Percentiles rank a stretch among this genome's conserved stretches.
phyloP scores from a whole-genome alignment of 2,888 invertebrate genomes.

The Gymnosoma rotundatum region DNA sequence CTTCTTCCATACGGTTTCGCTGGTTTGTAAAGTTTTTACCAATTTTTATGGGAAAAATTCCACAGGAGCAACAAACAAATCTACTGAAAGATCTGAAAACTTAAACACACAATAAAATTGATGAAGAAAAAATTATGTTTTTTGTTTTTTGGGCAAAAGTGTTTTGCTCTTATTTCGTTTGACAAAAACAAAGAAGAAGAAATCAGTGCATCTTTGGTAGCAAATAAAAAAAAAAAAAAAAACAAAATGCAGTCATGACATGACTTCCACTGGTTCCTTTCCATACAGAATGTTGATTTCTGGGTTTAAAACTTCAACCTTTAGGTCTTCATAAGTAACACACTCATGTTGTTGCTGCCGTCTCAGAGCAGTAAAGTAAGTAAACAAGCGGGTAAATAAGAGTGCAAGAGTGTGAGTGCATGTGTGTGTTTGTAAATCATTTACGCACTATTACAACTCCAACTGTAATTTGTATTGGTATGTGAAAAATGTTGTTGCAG shows the following conservation, averaged over 20 bases:
- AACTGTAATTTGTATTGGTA: slow-evolving; percentile 68
- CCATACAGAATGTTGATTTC: slow-evolving; percentile 42
- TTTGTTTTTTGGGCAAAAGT: neutral
- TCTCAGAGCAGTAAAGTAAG: slow-evolving; percentile 33
- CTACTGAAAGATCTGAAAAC: slow-evolving; percentile 28
- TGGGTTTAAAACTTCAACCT: slow-evolving; percentile 32
- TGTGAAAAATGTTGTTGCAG: slow-evolving; percentile 65
- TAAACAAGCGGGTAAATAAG: slow-evolving; percentile 45
- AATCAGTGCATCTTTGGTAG: slow-evolving; percentile 76
- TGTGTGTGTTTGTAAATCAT: slow-evolving; percentile 29
- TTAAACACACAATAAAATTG: slow-evolving; percentile 23
- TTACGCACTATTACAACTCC: slow-evolving; percentile 66
- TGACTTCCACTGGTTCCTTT: slow-evolving; percentile 50
- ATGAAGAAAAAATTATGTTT: slow-evolving; percentile 22
- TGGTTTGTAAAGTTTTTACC: slow-evolving; percentile 51
- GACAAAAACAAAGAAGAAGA: slow-evolving; percentile 76
- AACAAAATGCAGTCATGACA: slow-evolving; percentile 60
- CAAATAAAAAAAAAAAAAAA: neutral
- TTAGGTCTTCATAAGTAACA: slow-evolving; percentile 18
- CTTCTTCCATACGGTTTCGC: neutral
- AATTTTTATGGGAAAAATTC: slow-evolving; percentile 70
- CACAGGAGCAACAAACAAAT: slow-evolving; percentile 57
- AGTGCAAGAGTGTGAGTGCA: neutral
- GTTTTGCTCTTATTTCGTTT: slow-evolving; percentile 59
- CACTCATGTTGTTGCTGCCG: slow-evolving; percentile 27